Conservation (phyloP, 2,797 vertebrate genomes). For the Hydrolagus colliei region DNA sequence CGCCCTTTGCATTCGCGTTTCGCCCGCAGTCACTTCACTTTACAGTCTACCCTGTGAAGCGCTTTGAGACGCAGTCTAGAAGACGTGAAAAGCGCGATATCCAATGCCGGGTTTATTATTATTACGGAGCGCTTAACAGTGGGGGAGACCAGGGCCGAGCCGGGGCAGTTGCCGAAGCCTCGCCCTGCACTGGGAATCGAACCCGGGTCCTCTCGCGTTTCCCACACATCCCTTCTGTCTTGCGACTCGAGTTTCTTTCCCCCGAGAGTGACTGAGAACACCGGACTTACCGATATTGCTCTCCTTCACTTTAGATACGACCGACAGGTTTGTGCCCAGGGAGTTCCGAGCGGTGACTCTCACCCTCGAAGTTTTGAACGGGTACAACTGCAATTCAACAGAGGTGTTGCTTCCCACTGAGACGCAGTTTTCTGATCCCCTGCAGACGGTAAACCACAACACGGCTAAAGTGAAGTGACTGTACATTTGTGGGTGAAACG, state of each 20-base stretch:
- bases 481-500: background rate
- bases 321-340: background rate
- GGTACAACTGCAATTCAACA: background rate
- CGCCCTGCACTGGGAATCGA: background rate
- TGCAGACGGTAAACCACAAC: background rate
- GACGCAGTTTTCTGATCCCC: background rate
- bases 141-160: background rate
- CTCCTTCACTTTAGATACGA: background rate
- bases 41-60: no score
- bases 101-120: no score
- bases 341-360: background rate
- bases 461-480: background rate
- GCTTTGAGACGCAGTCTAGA: no score
- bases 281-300: constrained; percentile 2
- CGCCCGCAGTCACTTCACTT: no score
- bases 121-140: no score
- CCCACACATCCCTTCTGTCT: background rate
- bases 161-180: background rate
- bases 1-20: no score
- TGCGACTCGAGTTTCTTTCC: no score
- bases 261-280: background rate
- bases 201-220: no score
- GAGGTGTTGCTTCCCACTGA: background rate
- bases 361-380: background rate
- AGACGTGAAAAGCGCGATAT: no score